Evolutionary conservation across 2,797 vertebrate genomes (phyloP).

Genomic region (Mus minutoides): DNA sequence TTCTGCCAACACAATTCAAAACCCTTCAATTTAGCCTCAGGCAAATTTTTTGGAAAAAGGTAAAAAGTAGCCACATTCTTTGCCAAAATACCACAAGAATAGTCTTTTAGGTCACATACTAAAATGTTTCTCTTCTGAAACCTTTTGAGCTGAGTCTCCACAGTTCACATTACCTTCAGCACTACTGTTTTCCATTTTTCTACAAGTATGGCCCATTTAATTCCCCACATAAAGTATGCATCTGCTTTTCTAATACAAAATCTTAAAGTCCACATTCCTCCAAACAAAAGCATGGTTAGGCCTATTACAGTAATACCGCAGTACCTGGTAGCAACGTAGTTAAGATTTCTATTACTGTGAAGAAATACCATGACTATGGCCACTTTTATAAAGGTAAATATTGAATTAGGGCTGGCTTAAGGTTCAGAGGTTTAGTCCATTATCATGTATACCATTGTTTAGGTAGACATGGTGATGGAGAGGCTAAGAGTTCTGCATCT

Average conservation of each 20-base stretch:
- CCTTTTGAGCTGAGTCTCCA: background rate
- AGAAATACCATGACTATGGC: background rate
- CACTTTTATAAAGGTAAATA: background rate
- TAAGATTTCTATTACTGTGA: background rate
- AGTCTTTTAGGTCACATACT: background rate
- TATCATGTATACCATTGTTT: background rate
- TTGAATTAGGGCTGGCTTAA: background rate
- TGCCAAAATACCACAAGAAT: background rate
- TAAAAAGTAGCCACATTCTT: background rate
- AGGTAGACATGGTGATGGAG: background rate
- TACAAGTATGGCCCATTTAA: background rate
- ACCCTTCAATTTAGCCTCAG: background rate
- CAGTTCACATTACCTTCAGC: background rate
- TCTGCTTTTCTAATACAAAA: background rate
- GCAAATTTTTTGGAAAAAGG: background rate
- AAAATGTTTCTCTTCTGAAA: background rate
- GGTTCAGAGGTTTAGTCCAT: background rate
- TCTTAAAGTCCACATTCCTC: background rate
- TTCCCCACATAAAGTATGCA: background rate
- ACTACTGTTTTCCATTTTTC: background rate
- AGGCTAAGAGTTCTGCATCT: background rate
- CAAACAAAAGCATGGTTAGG: background rate
- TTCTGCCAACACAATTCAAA: background rate
- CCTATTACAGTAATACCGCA: background rate
- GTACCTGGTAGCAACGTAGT: background rate